Percentiles rank a stretch among this genome's conserved stretches.
Evolutionary conservation across 37 sponge, comb jelly and placozoan species (phyloP).

Genomic region (Halichondria panicea): DNA sequence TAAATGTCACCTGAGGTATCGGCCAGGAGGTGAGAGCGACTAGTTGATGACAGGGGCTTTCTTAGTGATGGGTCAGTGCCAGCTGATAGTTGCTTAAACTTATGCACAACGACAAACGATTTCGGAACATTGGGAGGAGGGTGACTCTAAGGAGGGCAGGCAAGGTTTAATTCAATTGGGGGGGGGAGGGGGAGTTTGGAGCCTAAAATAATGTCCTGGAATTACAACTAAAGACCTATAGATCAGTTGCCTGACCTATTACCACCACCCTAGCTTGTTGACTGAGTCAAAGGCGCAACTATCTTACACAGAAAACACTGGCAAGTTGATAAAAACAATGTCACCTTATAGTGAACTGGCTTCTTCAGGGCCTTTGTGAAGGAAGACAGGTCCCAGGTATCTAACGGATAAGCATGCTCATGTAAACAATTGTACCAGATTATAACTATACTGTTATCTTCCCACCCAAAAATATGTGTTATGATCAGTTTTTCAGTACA

Average conservation of each 20-base stretch:
- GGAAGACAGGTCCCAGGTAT: constrained; percentile 33
- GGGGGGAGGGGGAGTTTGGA: neutral
- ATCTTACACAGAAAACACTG: too few species aligned
- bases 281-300: too few species aligned
- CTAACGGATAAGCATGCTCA: neutral
- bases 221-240: neutral
- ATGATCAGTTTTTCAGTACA: too few species aligned
- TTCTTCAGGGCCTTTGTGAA: constrained; percentile 48
- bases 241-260: neutral
- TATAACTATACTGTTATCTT: too few species aligned
- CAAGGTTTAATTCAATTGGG: neutral
- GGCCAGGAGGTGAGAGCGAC: constrained; percentile 26
- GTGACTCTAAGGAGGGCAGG: constrained; percentile 27
- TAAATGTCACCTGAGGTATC: constrained; percentile 45
- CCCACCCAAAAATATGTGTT: too few species aligned
- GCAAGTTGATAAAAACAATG: too few species aligned
- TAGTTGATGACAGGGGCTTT: constrained; percentile 22
- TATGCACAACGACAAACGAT: constrained; percentile 58
- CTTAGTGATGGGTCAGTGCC: too few species aligned
- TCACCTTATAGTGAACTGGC: constrained; percentile 6
- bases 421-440: too few species aligned
- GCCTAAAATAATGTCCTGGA: neutral
- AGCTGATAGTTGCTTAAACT: constrained; percentile 10
- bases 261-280: too few species aligned
- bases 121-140: constrained; percentile 62